Evolutionary conservation across 2,888 invertebrate genomes (phyloP).

Genomic region (Orchestes rusci): DNA sequence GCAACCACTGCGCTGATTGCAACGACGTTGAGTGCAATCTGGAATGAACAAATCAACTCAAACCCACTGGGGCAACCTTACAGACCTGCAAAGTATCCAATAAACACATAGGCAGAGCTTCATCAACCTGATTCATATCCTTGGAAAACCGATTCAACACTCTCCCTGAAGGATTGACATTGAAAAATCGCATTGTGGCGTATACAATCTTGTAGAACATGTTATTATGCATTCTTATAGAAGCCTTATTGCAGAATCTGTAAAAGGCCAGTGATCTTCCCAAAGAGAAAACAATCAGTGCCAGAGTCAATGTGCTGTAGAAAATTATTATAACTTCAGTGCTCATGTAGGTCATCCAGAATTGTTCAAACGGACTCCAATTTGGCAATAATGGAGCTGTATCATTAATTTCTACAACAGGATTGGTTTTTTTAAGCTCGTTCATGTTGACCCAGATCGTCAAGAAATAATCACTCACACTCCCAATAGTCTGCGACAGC

Average conservation of each 20-base stretch:
- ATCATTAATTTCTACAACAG: neutral
- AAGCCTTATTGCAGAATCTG: conserved; percentile 47
- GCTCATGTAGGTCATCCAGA: conserved; percentile 23
- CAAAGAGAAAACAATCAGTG: conserved; percentile 44
- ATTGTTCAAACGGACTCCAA: conserved; percentile 9
- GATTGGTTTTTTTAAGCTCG: conserved; percentile 4
- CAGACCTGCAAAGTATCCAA: conserved; percentile 46
- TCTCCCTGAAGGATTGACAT: conserved; percentile 56
- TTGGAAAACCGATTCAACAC: conserved; percentile 67
- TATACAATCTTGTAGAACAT: conserved; percentile 52
- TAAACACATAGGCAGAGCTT: conserved; percentile 46
- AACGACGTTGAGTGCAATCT: conserved; percentile 25
- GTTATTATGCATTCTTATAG: conserved; percentile 50
- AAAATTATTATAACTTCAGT: conserved; percentile 39
- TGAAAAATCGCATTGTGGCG: conserved; percentile 62
- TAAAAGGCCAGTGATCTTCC: conserved; percentile 49
- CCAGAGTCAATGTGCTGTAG: conserved; percentile 26
- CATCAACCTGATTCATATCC: conserved; percentile 57
- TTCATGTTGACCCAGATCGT: conserved; percentile 55
- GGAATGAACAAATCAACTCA: neutral
- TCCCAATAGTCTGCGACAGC: conserved; percentile 62
- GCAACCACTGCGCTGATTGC: conserved; percentile 23
- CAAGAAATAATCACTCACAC: conserved; percentile 72
- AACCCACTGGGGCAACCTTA: neutral
- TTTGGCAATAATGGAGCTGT: neutral